phyloP scores from a whole-genome alignment of 2,888 invertebrate genomes.

The Saturnia japonica region DNA sequence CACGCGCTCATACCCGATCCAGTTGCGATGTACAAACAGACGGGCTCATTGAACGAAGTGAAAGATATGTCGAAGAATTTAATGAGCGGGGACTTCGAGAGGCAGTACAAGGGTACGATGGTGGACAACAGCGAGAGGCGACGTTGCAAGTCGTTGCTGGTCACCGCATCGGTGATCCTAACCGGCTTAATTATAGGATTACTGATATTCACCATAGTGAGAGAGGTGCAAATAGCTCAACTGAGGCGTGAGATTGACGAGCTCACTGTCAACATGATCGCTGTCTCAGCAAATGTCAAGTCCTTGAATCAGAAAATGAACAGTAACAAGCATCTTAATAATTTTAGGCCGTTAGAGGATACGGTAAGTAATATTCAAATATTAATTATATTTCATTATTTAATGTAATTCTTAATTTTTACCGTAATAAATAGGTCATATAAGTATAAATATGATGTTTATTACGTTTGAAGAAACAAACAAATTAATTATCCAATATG shows the following conservation, averaged over 20 bases:
- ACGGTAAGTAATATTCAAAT: slow-evolving; percentile 57
- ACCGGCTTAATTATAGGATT: slow-evolving; percentile 58
- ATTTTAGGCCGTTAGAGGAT: slow-evolving; percentile 66
- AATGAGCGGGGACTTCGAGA: slow-evolving; percentile 73
- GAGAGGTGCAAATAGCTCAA: slow-evolving; percentile 63
- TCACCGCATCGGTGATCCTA: slow-evolving; percentile 47
- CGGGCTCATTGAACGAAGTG: slow-evolving; percentile 58
- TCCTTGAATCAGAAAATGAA: slow-evolving; percentile 63
- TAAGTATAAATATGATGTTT: neutral
- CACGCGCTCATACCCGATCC: slow-evolving; percentile 66
- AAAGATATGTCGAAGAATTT: slow-evolving; percentile 73
- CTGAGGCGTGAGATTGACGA: slow-evolving; percentile 65
- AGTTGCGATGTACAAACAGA: slow-evolving; percentile 65
- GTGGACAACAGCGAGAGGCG: slow-evolving; percentile 47
- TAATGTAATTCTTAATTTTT: neutral
- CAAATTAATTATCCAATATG: slow-evolving; percentile 17
- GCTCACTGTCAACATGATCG: slow-evolving; percentile 66
- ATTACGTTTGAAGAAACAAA: slow-evolving; percentile 15
- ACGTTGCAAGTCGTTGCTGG: slow-evolving; percentile 50
- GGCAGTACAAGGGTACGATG: slow-evolving; percentile 58
- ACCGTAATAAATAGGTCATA: neutral
- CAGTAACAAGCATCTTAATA: slow-evolving; percentile 63
- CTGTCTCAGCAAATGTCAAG: slow-evolving; percentile 62
- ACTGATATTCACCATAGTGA: slow-evolving; percentile 60
- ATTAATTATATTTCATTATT: neutral